Conservation (phyloP, 2,113 vertebrate species). For the Nerophis lumbriciformis region DNA sequence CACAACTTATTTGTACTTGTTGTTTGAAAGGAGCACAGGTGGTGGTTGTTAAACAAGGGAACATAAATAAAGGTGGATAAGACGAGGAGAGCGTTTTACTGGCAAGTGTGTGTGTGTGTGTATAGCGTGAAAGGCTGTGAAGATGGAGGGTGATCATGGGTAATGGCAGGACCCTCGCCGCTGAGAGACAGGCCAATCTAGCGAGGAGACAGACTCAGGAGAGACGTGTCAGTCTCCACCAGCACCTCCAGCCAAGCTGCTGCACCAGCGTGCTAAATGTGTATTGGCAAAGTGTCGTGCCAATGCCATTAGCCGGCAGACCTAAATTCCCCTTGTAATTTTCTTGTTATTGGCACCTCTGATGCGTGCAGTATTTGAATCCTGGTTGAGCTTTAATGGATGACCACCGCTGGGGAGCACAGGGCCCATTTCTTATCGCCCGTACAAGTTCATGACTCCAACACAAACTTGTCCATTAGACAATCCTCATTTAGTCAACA, state of each 20-base stretch:
- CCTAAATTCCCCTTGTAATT: conserved; percentile 66
- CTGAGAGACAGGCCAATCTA: conserved; percentile 75
- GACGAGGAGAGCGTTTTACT: conserved; percentile 16
- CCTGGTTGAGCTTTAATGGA: conserved; percentile 66
- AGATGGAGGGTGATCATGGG: conserved; percentile 61
- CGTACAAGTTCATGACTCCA: conserved; percentile 17
- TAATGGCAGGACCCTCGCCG: conserved; percentile 52
- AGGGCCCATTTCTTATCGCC: conserved; percentile 39
- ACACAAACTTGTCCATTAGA: neutral
- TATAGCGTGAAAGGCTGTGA: conserved; percentile 35
- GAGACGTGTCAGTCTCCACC: conserved; percentile 66
- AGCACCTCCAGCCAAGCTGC: conserved; percentile 73
- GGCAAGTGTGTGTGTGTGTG: neutral
- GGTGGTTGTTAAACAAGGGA: too few species aligned
- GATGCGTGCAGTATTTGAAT: conserved; percentile 67
- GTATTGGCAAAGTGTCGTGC: conserved; percentile 69
- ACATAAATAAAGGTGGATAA: conserved; percentile 7
- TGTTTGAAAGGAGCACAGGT: too few species aligned
- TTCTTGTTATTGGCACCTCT: conserved; percentile 69
- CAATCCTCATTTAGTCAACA: neutral
- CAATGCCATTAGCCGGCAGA: conserved; percentile 66
- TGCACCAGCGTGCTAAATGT: conserved; percentile 59
- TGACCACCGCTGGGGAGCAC: conserved; percentile 35
- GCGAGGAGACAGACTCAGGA: conserved; percentile 63
- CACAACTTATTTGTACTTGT: too few species aligned